A percentile compares a stretch with the other conserved stretches of the same genome.
phyloP scores from a whole-genome alignment of 2,113 vertebrate genomes.

The Callithrix jacchus region DNA sequence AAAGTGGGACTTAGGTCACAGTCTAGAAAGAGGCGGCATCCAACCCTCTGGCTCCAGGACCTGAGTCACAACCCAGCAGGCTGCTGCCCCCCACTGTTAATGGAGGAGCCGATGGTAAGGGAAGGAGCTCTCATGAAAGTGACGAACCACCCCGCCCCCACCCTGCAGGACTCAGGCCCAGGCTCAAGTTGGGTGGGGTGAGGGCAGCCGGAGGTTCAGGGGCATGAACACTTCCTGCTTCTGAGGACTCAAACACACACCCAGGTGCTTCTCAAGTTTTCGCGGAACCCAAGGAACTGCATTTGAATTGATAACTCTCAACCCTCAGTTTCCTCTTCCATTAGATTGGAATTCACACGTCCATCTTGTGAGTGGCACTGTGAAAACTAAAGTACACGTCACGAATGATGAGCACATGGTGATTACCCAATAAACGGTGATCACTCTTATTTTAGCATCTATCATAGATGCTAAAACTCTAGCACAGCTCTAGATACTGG shows the following conservation, averaged over 20 bases:
- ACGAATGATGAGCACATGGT: neutral
- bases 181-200: neutral
- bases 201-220: neutral
- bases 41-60: neutral
- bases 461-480: no score
- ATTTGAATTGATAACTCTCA: neutral
- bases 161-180: neutral
- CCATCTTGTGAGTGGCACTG: neutral
- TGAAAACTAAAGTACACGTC: neutral
- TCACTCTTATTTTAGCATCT: neutral
- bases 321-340: neutral
- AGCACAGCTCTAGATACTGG: neutral
- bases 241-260: neutral
- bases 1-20: neutral
- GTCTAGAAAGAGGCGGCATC: neutral
- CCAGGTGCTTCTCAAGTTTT: neutral
- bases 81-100: neutral
- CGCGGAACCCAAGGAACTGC: neutral
- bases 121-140: neutral
- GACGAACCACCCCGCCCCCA: no score
- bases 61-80: rapidly evolving
- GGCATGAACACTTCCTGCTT: neutral
- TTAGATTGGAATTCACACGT: neutral
- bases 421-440: no score
- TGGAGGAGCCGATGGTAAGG: neutral